Base-by-base conservation (phyloP, 1,140 invertebrate species). In the Brachystomella parvula region DNA sequence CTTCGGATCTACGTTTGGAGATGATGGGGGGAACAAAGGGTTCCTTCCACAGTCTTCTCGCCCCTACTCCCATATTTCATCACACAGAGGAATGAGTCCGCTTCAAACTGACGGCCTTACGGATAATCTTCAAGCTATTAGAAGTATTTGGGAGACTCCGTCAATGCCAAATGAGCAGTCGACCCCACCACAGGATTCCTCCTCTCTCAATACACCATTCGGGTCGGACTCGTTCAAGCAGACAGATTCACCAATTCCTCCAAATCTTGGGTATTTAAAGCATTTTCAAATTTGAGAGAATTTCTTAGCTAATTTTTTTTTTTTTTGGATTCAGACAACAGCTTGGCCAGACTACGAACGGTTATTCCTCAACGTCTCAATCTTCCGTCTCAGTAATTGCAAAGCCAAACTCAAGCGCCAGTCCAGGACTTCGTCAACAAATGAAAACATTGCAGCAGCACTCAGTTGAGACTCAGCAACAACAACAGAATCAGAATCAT, bases 351-450 rank as follows among this genome's bases (percentile, higher is more conserved):
- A 30, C 65, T 19, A 21, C 49, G 19, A 61, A 21, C 63, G 68
- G 67, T 3, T 72, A 67, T 33, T 53, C 56, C 17, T 56, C 67
- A 17, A 67, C 67, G 3, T 17, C 31, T 21, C 49, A 59, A 29
- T 49, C 71, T 1, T 33, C 64, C n/a, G 19, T 69, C 26, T 63
- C 68, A 9, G 68, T 68, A 0, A 72, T 72, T 59, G 53, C 71
- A 1, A 72, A 72, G 61, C 71, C 71, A 24, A 66, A 68, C 17
- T 65, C 68, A 9, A 68, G 68, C 30, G 64, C 65, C 30, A 72
- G 67, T 63, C 67, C 71, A n/a, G 28, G n/a, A 26, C 30, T n/a
- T 12, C 60, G 28, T 6, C 58, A 26, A 29, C 29, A 53, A 24
- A 53, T 53, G 49, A 53, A 53, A 24, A 53, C 9, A 6, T 26